phyloP scores from a whole-genome alignment of 2,888 invertebrate species.

The Yponomeuta evonymella region DNA sequence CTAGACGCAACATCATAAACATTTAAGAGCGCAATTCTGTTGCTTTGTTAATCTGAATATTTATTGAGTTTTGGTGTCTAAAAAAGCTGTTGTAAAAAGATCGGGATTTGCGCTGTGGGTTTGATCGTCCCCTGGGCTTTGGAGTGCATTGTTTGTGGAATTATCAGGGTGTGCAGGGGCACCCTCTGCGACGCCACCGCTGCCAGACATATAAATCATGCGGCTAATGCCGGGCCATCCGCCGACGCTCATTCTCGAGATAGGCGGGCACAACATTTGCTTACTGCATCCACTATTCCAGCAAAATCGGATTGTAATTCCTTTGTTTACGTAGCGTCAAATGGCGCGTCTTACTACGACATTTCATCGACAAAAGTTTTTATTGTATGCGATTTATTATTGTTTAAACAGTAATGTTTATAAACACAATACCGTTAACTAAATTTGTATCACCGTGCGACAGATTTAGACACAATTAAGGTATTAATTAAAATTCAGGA shows the following conservation, averaged over 20 bases:
- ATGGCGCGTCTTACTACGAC: neutral
- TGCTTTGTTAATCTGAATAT: slow-evolving; percentile 46
- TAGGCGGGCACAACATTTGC: slow-evolving; percentile 19
- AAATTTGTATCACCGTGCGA: neutral
- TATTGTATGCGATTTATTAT: neutral
- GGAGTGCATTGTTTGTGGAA: slow-evolving; percentile 59
- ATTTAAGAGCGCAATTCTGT: neutral
- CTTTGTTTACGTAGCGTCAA: slow-evolving; percentile 9
- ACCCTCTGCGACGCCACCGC: slow-evolving; percentile 22
- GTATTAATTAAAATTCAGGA: slow-evolving; percentile 5
- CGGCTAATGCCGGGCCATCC: slow-evolving; percentile 67
- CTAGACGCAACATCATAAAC: slow-evolving; percentile 2
- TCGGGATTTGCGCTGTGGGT: slow-evolving; percentile 32
- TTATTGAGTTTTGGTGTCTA: slow-evolving; percentile 35
- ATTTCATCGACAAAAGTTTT: neutral
- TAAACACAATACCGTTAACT: neutral
- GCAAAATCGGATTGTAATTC: neutral
- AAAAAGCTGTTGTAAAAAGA: slow-evolving; percentile 21
- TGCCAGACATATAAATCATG: slow-evolving; percentile 72
- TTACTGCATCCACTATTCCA: slow-evolving; percentile 13
- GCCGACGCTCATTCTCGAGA: slow-evolving; percentile 39
- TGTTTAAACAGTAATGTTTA: neutral
- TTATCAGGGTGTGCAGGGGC: slow-evolving; percentile 41
- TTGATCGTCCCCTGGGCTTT: slow-evolving; percentile 45
- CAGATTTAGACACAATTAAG: neutral